Conservation (phyloP, 2,797 vertebrate species). For the Melanogrammus aeglefinus region DNA sequence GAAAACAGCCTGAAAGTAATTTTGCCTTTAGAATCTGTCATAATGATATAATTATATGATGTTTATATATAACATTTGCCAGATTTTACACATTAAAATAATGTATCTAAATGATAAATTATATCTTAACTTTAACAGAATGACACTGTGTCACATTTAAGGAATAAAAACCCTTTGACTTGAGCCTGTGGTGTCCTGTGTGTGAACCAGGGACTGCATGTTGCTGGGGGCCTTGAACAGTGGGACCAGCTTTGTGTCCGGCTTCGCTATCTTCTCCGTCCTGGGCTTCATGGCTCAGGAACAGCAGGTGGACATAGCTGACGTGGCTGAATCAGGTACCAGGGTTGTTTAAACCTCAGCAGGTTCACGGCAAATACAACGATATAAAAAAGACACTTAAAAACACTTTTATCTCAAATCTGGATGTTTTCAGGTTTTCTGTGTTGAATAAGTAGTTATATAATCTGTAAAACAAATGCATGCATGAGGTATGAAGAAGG, state of each 20-base stretch:
- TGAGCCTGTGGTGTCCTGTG: slow-evolving; percentile 82
- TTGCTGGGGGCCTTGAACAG: slow-evolving; percentile 99
- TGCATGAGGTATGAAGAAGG: too few species aligned
- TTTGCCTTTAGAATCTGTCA: too few species aligned
- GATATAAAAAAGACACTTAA: neutral
- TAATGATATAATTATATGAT: too few species aligned
- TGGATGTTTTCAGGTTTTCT: slow-evolving; percentile 46
- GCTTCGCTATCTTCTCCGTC: slow-evolving; percentile 99
- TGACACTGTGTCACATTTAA: too few species aligned
- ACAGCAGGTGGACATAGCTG: slow-evolving; percentile 99
- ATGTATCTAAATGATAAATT: slow-evolving; percentile 58
- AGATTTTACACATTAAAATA: too few species aligned
- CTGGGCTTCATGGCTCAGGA: slow-evolving; percentile 99
- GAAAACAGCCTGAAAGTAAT: too few species aligned
- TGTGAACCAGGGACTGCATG: slow-evolving; percentile 99
- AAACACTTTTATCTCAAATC: neutral
- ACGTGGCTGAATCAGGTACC: slow-evolving; percentile 99
- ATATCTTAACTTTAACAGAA: too few species aligned
- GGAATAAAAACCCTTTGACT: too few species aligned
- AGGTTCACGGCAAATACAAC: neutral
- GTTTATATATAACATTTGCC: too few species aligned
- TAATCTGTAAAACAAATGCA: too few species aligned
- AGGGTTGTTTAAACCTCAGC: slow-evolving; percentile 77
- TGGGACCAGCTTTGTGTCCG: slow-evolving; percentile 99
- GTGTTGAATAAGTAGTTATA: too few species aligned